Evolutionary conservation across 2,888 invertebrate genomes (phyloP).

Genomic region (Drosophila mayaguana): DNA sequence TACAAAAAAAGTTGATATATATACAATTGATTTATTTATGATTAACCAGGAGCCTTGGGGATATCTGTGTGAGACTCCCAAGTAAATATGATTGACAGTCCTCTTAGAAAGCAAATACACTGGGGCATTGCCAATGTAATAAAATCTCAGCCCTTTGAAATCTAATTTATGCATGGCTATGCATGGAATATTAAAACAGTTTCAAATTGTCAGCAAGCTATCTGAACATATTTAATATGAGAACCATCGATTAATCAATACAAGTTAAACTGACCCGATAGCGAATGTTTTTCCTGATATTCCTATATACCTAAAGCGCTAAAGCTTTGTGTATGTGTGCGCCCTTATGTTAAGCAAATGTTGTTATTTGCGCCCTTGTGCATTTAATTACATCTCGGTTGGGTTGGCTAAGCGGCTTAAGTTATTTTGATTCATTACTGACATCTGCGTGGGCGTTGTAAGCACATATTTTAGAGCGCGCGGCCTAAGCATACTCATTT

Average conservation of each 20-base stretch:
- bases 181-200: constrained; percentile 3
- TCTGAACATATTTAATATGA: not conserved
- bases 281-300: not conserved
- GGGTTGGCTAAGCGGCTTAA: constrained; percentile 42
- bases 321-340: not conserved
- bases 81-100: constrained; percentile 13
- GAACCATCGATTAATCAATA: constrained; percentile 5
- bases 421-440: constrained; percentile 46
- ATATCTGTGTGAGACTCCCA: not conserved
- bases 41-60: not conserved
- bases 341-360: not conserved
- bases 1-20: not conserved
- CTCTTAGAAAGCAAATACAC: not conserved
- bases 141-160: constrained; percentile 34
- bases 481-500: constrained; percentile 13
- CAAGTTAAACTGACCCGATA: not conserved
- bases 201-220: not conserved
- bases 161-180: constrained; percentile 35
- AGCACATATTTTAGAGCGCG: constrained; percentile 5
- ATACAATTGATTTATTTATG: not conserved
- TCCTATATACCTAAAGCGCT: not conserved
- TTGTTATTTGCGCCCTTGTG: constrained; percentile 25
- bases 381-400: constrained; percentile 51
- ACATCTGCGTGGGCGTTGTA: constrained; percentile 48
- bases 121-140: not conserved